Percentiles rank a stretch among this genome's conserved stretches.
Evolutionary conservation across 2,888 invertebrate species (phyloP).

Genomic region (Hypomecis atomaria): DNA sequence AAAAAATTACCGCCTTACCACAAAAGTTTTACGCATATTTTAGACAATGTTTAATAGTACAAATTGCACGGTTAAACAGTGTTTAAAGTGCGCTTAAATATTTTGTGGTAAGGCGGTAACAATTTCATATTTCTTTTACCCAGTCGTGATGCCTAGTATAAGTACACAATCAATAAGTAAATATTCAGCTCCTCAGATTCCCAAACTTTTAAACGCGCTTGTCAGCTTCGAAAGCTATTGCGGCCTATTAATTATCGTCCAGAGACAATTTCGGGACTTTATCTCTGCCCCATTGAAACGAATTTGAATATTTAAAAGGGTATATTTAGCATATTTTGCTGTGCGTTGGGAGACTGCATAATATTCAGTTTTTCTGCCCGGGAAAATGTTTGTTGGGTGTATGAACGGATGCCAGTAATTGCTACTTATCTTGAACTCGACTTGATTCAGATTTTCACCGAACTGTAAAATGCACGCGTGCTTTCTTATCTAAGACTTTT

Average conservation of each 20-base stretch:
- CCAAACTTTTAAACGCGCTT: constrained; percentile 13
- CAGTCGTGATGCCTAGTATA: neutral
- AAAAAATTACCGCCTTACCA: no score
- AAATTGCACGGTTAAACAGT: no score
- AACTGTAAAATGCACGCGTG: no score
- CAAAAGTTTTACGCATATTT: no score
- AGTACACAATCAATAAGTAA: constrained; percentile 9
- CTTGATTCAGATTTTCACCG: no score
- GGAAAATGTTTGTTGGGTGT: neutral
- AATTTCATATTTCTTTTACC: no score
- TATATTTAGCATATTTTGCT: constrained; percentile 16
- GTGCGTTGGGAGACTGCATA: constrained; percentile 1
- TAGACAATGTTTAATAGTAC: no score
- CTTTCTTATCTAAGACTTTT: no score
- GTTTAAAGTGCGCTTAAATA: no score
- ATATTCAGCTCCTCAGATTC: constrained; percentile 5
- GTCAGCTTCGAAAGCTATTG: constrained; percentile 13
- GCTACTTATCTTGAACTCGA: no score
- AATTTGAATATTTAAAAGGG: constrained; percentile 16
- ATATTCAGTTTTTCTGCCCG: neutral
- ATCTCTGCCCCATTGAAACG: constrained; percentile 9
- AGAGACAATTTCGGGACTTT: constrained; percentile 21
- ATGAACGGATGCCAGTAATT: no score
- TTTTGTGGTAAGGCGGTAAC: no score
- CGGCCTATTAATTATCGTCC: constrained; percentile 17